Percentiles rank a stretch among this genome's conserved stretches.
These are phyloP conservation scores for Stegostoma tigrinum DNA, from an alignment of 2,113 vertebrate species.

Conservation along the genomic window DNA sequence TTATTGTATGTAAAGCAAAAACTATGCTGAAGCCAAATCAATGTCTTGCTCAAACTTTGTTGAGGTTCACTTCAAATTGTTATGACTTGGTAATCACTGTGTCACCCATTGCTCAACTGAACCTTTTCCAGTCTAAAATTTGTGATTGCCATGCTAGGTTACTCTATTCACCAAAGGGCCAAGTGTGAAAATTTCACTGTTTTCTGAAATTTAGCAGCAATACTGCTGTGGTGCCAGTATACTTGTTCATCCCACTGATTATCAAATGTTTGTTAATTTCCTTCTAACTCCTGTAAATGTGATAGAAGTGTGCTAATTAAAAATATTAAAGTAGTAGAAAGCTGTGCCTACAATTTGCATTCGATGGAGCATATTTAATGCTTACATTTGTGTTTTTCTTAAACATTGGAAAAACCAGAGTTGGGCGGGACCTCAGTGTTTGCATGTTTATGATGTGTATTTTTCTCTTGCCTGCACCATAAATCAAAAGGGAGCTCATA, in stretches of 20 bases:
- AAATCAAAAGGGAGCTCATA: background rate
- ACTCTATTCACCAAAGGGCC: background rate
- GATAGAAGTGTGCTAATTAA: background rate
- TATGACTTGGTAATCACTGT: background rate
- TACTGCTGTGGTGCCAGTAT: background rate
- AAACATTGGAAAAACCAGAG: background rate
- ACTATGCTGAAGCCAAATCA: background rate
- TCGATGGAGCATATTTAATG: background rate
- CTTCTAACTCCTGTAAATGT: background rate
- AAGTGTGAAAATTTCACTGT: background rate
- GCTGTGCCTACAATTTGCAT: background rate
- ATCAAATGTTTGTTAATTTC: background rate
- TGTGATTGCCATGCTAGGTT: background rate
- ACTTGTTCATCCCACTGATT: background rate
- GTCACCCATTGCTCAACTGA: background rate
- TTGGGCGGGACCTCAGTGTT: too few relatives aligned
- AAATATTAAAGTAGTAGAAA: background rate
- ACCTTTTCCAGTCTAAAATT: background rate
- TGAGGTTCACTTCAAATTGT: background rate
- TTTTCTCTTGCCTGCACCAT: background rate
- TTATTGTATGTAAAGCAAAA: background rate
- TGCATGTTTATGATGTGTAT: background rate
- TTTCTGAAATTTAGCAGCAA: background rate
- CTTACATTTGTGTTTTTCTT: background rate
- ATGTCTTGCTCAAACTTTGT: background rate